These are phyloP conservation scores for Discoglossus pictus DNA, from an alignment of 2,797 vertebrate species.

Conservation along the genomic window DNA sequence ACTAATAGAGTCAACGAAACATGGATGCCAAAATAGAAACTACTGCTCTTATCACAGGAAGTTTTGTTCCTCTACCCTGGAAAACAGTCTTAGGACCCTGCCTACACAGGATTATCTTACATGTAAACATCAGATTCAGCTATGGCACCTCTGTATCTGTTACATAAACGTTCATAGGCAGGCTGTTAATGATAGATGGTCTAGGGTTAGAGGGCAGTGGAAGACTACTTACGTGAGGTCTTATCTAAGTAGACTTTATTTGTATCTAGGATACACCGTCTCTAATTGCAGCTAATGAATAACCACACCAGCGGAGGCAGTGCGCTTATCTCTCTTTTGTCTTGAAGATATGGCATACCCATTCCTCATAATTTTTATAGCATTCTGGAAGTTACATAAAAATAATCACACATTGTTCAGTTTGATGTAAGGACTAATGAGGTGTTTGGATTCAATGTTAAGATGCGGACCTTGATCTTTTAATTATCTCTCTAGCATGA, in stretches of 20 bases:
- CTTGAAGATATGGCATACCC: not conserved
- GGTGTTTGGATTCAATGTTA: no score
- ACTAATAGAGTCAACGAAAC: no score
- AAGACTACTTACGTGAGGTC: slow-evolving; percentile 21
- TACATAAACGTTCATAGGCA: slow-evolving; percentile 35
- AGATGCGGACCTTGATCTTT: no score
- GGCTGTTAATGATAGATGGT: slow-evolving; percentile 25
- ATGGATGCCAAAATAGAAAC: no score
- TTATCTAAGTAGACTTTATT: slow-evolving; percentile 31
- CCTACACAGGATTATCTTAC: no score
- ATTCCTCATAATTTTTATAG: not conserved
- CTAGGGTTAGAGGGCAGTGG: slow-evolving; percentile 28
- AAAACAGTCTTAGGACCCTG: no score
- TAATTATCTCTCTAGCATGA: no score
- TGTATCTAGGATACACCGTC: slow-evolving; percentile 10
- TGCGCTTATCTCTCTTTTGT: not conserved
- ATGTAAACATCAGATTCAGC: not conserved
- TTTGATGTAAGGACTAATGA: no score
- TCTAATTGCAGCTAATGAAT: slow-evolving; percentile 38
- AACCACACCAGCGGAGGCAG: slow-evolving; percentile 8
- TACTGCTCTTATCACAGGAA: no score
- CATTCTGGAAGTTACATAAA: no score
- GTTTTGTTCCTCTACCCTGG: no score
- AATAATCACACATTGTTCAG: no score
- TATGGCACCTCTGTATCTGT: slow-evolving; percentile 9